phyloP scores from a whole-genome alignment of 2,113 vertebrate species.

The Lathamus discolor region DNA sequence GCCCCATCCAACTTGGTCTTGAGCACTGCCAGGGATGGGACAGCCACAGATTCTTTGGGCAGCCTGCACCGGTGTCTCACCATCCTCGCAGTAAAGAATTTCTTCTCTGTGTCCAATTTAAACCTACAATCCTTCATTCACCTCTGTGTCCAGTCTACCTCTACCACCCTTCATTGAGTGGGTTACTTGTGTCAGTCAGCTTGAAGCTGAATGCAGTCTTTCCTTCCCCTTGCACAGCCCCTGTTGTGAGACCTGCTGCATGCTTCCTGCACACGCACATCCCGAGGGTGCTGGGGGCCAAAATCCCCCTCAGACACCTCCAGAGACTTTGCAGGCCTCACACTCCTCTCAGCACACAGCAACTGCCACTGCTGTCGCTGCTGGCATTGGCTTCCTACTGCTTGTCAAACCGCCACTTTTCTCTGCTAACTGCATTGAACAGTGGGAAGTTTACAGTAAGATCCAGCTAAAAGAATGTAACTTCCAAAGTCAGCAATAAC shows the following conservation, averaged over 20 bases:
- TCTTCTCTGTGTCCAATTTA: not conserved
- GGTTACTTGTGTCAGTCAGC: not conserved
- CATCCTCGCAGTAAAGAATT: not conserved
- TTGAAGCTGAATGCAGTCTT: not conserved
- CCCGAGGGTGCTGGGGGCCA: not conserved
- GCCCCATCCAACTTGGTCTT: accelerated
- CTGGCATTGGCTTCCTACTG: not conserved
- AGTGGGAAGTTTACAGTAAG: not conserved
- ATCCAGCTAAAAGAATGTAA: not conserved
- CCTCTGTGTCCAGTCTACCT: not conserved
- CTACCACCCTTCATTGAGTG: not conserved
- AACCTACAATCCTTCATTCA: not conserved
- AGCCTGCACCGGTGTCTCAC: not conserved
- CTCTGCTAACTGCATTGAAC: not conserved
- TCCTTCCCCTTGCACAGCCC: not conserved
- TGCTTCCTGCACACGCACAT: not conserved
- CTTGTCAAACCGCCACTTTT: not conserved
- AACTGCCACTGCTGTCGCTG: not conserved
- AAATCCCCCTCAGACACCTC: not conserved
- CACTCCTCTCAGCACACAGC: accelerated
- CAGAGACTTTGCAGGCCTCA: not conserved
- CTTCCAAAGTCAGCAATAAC: constrained; percentile 1
- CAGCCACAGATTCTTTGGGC: not conserved
- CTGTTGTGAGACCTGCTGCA: not conserved
- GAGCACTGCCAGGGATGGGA: no score